A percentile compares a stretch with the other conserved stretches of the same genome.
Evolutionary conservation across 2,113 vertebrate genomes (phyloP).

Genomic region (Arothron firmamentum): DNA sequence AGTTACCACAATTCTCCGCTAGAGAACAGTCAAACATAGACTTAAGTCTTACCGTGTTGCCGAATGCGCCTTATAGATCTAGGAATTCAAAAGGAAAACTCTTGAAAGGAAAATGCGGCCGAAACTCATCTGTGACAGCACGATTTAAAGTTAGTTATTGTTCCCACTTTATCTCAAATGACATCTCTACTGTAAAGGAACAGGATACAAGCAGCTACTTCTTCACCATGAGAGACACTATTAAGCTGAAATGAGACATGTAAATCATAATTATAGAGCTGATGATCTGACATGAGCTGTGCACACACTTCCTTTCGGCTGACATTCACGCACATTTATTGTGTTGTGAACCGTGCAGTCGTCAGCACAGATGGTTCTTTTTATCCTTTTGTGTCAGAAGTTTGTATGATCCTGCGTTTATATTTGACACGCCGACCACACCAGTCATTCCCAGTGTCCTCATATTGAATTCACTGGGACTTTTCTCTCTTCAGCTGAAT

Average conservation of each 20-base stretch:
- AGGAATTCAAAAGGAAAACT: not conserved
- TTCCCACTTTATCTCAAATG: not conserved
- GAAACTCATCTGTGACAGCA: not conserved
- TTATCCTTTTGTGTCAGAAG: not conserved
- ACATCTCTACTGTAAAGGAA: no score
- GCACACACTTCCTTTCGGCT: not conserved
- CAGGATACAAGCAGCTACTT: not conserved
- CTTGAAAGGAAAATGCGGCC: not conserved
- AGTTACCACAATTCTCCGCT: not conserved
- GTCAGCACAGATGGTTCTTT: not conserved
- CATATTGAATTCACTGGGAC: not conserved
- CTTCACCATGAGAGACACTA: not conserved
- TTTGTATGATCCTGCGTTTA: not conserved
- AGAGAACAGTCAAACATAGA: conserved; percentile 43
- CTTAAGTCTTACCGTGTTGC: no score
- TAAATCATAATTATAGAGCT: not conserved
- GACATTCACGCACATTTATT: not conserved
- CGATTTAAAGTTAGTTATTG: not conserved
- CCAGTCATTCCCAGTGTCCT: not conserved
- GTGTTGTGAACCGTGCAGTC: conserved; percentile 3
- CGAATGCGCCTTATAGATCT: not conserved
- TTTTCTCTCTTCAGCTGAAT: conserved; percentile 5
- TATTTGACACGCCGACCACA: not conserved
- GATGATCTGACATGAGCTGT: not conserved
- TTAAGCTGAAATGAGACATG: not conserved